Evolutionary conservation across 2,113 vertebrate genomes (phyloP).

Genomic region (Hirundichthys speculiger): DNA sequence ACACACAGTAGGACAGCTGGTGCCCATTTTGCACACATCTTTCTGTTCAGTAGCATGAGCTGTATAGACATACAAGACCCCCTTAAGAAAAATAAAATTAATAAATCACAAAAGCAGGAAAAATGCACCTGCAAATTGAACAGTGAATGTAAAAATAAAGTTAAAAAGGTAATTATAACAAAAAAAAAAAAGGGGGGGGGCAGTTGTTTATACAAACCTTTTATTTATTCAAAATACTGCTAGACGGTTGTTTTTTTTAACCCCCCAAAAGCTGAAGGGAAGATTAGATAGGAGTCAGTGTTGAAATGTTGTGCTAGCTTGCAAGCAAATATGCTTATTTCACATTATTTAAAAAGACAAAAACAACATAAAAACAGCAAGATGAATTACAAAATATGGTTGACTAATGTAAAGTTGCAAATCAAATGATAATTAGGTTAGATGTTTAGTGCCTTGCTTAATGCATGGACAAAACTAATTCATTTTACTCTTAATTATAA

Average conservation of each 20-base stretch:
- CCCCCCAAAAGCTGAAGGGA: conserved; percentile 48
- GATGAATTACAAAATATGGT: conserved; percentile 35
- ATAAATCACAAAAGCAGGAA: conserved; percentile 33
- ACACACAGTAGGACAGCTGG: conserved; percentile 44
- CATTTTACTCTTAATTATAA: conserved; percentile 45
- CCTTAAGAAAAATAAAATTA: conserved; percentile 48
- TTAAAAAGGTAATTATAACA: too few relatives aligned
- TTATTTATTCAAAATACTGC: conserved; percentile 72
- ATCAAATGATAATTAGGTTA: conserved; percentile 27
- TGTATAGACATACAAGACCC: conserved; percentile 51
- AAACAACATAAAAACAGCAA: conserved; percentile 8
- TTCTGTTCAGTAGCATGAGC: conserved; percentile 62
- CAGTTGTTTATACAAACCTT: conserved; percentile 52
- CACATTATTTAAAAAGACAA: conserved; percentile 37
- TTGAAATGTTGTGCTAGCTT: conserved; percentile 60
- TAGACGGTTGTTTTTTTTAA: conserved; percentile 55
- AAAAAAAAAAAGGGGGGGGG: conserved; percentile 20
- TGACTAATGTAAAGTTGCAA: conserved; percentile 37
- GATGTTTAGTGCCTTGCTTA: conserved; percentile 66
- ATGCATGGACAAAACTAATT: conserved; percentile 49
- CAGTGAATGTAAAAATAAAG: conserved; percentile 57
- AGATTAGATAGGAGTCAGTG: conserved; percentile 60
- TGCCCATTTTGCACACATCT: conserved; percentile 49
- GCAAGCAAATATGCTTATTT: conserved; percentile 57
- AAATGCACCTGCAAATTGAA: conserved; percentile 66